A percentile compares a stretch with the other conserved stretches of the same genome.
Conservation (phyloP, 2,888 invertebrate species). For the Lasioglossum marginatum region DNA sequence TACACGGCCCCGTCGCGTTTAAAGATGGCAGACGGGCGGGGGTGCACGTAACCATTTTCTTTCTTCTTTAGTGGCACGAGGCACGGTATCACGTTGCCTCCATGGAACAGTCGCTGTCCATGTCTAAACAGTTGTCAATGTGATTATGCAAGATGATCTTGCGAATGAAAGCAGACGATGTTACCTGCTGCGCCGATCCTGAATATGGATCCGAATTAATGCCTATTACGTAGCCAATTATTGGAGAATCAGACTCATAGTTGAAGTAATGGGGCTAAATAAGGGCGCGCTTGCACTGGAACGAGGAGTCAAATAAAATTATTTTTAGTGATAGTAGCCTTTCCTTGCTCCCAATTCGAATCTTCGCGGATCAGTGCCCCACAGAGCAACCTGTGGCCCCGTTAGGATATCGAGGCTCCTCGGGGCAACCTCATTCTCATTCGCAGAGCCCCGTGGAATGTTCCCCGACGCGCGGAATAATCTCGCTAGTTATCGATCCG, state of each 20-base stretch:
- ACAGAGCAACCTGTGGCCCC: not conserved
- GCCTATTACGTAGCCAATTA: not conserved
- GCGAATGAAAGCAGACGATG: not conserved
- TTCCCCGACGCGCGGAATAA: slow-evolving; percentile 27
- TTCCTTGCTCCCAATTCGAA: too few relatives aligned
- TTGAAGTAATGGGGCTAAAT: too few relatives aligned
- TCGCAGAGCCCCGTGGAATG: not conserved
- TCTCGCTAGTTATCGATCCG: slow-evolving; percentile 49
- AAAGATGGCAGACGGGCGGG: not conserved
- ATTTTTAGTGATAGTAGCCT: too few relatives aligned
- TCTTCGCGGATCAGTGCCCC: not conserved
- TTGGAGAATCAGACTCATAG: too few relatives aligned
- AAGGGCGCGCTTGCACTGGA: too few relatives aligned
- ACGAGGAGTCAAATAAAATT: too few relatives aligned
- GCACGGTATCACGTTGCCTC: not conserved
- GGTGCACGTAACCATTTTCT: not conserved
- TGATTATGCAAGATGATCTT: not conserved
- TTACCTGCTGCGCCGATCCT: not conserved
- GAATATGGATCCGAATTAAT: not conserved
- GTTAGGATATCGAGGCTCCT: not conserved
- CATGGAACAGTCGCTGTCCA: not conserved
- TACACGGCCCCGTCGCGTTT: not conserved
- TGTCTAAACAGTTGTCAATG: not conserved
- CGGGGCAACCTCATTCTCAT: not conserved
- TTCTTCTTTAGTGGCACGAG: not conserved